Evolutionary conservation across 2,888 invertebrate species (phyloP), one percentile per base, ranked within the genome.

Genomic region (Cancer borealis): DNA sequence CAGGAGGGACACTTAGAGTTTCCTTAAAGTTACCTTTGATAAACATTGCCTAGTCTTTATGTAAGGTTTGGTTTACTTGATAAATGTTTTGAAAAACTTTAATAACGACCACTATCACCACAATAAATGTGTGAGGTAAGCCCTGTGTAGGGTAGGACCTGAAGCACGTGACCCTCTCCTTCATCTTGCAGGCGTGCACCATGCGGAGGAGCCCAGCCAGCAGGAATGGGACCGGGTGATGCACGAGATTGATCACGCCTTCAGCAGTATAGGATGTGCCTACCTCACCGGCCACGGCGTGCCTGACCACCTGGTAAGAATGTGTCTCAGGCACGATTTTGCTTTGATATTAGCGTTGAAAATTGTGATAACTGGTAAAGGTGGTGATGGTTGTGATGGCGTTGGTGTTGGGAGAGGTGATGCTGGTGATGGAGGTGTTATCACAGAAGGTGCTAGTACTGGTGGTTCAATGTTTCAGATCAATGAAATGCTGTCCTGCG

Each of bases 251-350:
- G 87, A 88, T 10, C 26, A 84, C 5, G 93, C 94, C 30, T 93
- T 94, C 88, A 30, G 30, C 17, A 45, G 88, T n/a, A 91, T 93
- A 14, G 95, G 95, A 88, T 95, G 92, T 88, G 95, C 54, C 39
- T 95, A 95, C 93, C 88, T 95, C 39, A 92, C 73, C 21, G 49
- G 54, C 90, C 95, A 95, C 92, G 94, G 95, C 66, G 30, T 95
- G 3, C 79, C 94, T 2, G 88, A 93, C 21, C 73, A 91, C 45
- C 47, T 54, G 93, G 95, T 95, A n/a, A 93, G 88, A 17, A 39
- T 39, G 79, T 84, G 84, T 84, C 17, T 39, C 84, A 84, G 84
- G 73, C 73, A n/a, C 26, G 26, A 26, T 26, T 5, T 5, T 26
- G 73, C 73, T 54, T 54, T 14, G 10, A 12, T 54, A 14, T 54